Evolutionary conservation across 2,888 invertebrate genomes (phyloP), one percentile per base, ranked within the genome.

Genomic region (Romanomermis culicivorax): DNA sequence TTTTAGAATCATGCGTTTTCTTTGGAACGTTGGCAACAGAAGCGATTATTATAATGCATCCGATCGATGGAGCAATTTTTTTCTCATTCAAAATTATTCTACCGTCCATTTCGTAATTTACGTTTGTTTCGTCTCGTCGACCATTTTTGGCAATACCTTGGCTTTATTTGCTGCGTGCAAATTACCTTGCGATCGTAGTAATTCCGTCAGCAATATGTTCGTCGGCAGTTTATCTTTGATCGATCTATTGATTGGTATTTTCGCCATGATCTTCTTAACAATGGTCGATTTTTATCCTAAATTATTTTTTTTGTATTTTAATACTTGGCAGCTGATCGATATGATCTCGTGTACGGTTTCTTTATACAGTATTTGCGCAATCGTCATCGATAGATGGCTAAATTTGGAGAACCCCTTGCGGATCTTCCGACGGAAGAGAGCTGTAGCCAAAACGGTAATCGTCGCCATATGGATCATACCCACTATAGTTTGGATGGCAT

Each of bases 301-400:
- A 7, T 29, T 27, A 27, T 51, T 26, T 26, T 26, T 25, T 24
- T 55, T 55, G 52, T 45, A 61, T 29, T 63, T 62, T 56, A 55
- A 59, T 42, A 20, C 58, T 7, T 63, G 63, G 63, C 64, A 63
- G 24, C 43, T 58, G 45, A 47, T 57, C 27, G 63, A 63, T 43
- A 57, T 61, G 43, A 53, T 63, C 20, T 53, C 60, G n/a, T 62
- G 61, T 25, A 61, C 64, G 20, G 58, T 62, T 2, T 63, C 63
- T 3, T 57, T 64, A 30, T 64, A 64, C 52, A 64, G 64, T 45
- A 62, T 63, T 20, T 64, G 63, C 55, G 61, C 63, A n/a, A 64
- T 64, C 29, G 64, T 62, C 14, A 52, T 61, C 30, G 64, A 64
- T 53, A 52, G 64, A 23, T 64, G 61, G 48, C 61, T 60, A 55